Base-by-base conservation (phyloP, 2,797 vertebrate species). In the Delichon dasypus region DNA sequence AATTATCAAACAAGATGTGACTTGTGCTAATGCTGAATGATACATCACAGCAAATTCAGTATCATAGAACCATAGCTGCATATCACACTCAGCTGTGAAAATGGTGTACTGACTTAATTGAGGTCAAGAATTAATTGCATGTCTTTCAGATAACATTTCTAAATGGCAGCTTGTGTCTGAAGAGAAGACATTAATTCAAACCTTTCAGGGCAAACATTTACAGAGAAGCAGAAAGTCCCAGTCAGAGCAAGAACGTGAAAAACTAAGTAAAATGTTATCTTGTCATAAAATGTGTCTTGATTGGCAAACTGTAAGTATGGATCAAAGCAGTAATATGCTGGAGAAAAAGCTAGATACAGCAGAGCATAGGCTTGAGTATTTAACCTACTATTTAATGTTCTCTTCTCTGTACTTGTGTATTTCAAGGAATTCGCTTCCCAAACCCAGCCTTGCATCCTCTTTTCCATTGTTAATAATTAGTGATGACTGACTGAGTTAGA, bases 61-160 rank as follows among this genome's bases (percentile, higher is more conserved):
- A 89, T 84, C 62, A 78, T 13, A 94, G 73, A 81, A 91, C 75
- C 32, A 2, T 72, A 75, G 75, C 66, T 84, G 62, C 92, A 89
- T 91, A 91, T 85, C 90, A 81, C 45, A 89, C 21, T 30, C 16
- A 53, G 58, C 72, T 92, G 8, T 23, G 55, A 83, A 66, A 84
- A 85, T 54, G 93, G 76, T 36, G 40, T 38, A 60, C 51, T 84
- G 58, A 76, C 45, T 83, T 93, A 93, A 92, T 4, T 83, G 87
- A 90, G 90, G 93, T 92, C 85, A 83, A 75, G 54, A 94, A 92
- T 84, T 83, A 89, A 93, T 78, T 83, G 78, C 51, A 15, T 78
- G 40, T 83, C 93, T 84, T 94, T 84, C 47, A 91, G 88, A 91
- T 89, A 95, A 51, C 32, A 66, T 47, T 91, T 85, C 54, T 45